These are phyloP conservation scores for Uropsilus gracilis DNA, from an alignment of 2,113 vertebrate genomes.

Conservation along the genomic window DNA sequence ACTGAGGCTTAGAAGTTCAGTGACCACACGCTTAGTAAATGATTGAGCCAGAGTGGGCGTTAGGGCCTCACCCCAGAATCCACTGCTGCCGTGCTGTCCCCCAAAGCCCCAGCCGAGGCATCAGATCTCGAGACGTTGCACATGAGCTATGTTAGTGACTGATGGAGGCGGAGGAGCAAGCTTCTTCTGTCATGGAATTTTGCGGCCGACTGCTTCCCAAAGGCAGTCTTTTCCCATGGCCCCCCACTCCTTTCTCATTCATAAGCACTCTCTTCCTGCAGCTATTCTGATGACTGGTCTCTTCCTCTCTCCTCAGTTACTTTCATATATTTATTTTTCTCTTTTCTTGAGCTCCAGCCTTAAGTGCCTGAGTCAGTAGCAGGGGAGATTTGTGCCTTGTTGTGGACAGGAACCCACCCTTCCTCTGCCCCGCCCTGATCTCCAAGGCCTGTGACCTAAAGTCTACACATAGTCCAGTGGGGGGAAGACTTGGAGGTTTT, in stretches of 20 bases:
- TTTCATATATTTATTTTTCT: conserved; percentile 64
- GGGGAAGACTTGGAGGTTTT: background rate
- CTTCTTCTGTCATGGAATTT: background rate
- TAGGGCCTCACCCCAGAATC: background rate
- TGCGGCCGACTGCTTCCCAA: background rate
- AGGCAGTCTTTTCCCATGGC: background rate
- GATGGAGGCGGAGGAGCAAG: fast-evolving
- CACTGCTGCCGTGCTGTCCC: background rate
- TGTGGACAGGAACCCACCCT: conserved; percentile 61
- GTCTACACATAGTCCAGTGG: background rate
- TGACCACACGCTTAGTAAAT: background rate
- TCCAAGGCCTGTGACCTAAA: conserved; percentile 15
- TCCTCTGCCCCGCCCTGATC: conserved; percentile 57
- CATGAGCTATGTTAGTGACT: background rate
- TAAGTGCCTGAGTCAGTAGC: conserved; percentile 50
- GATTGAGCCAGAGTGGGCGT: background rate
- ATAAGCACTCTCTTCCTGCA: conserved; percentile 55
- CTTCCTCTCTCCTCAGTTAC: conserved; percentile 59
- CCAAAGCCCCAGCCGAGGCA: background rate
- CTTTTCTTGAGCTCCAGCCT: conserved; percentile 37
- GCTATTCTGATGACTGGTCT: conserved; percentile 16
- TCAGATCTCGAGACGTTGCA: background rate
- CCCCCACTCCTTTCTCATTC: conserved; percentile 38
- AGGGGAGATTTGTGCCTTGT: conserved; percentile 43
- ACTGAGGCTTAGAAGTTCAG: background rate